Conservation (phyloP, 2,888 invertebrate species). For the Parapristionchus giblindavisi region DNA sequence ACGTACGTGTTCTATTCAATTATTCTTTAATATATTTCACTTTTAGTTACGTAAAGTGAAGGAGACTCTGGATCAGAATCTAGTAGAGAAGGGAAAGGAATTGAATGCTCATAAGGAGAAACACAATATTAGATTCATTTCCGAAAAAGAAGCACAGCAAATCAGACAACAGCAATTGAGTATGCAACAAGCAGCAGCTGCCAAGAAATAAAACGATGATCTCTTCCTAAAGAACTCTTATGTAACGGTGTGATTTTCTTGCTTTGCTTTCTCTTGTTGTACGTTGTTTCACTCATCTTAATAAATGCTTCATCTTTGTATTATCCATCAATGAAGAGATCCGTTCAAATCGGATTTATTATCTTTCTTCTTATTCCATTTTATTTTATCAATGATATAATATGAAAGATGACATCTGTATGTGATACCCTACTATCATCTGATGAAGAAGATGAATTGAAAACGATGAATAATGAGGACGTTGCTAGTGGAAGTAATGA, state of each 20-base stretch:
- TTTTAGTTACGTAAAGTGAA: slow-evolving; percentile 49
- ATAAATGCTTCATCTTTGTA: too few species aligned
- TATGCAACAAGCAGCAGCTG: neutral
- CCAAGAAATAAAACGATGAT: slow-evolving; percentile 21
- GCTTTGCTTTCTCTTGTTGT: too few species aligned
- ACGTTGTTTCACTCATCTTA: too few species aligned
- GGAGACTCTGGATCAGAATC: slow-evolving; percentile 49
- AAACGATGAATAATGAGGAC: slow-evolving; percentile 24
- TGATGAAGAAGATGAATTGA: slow-evolving; percentile 21
- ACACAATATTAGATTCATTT: slow-evolving; percentile 61
- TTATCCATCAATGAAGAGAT: neutral
- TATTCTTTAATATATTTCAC: neutral
- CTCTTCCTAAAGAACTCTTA: neutral
- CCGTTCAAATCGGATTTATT: neutral
- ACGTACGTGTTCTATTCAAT: slow-evolving; percentile 40
- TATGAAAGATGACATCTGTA: slow-evolving; percentile 43
- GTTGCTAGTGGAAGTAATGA: neutral
- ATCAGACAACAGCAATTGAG: slow-evolving; percentile 50
- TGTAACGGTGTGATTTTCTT: too few species aligned
- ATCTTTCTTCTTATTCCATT: neutral
- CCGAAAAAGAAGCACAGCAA: slow-evolving; percentile 55
- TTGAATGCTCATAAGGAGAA: slow-evolving; percentile 58
- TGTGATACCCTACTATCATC: slow-evolving; percentile 45
- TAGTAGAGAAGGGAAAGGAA: slow-evolving; percentile 63
- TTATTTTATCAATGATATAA: neutral